Conservation (phyloP, 2,113 vertebrate genomes). For the Stomatorhinus ivindoensis region DNA sequence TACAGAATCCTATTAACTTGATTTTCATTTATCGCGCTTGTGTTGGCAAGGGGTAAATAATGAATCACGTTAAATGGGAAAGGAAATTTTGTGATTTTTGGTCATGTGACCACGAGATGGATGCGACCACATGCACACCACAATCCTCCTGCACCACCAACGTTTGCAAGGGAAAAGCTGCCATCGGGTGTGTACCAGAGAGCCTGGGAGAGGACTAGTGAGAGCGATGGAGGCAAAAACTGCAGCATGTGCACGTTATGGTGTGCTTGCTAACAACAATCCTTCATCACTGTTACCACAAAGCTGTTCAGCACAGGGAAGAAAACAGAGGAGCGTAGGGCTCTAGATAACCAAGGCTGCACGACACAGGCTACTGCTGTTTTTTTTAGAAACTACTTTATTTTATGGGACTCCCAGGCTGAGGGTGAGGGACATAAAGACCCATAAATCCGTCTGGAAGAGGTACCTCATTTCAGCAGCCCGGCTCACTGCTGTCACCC, state of each 20-base stretch:
- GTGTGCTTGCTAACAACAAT: slow-evolving; percentile 32
- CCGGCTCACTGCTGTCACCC: not conserved
- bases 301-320: slow-evolving; percentile 26
- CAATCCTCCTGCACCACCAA: not conserved
- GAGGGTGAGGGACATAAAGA: not conserved
- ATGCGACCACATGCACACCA: not conserved
- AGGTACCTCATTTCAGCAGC: slow-evolving; percentile 20
- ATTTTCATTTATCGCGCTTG: not conserved
- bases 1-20: not conserved
- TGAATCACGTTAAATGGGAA: not conserved
- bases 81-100: not conserved
- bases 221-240: not conserved
- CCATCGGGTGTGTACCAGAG: not conserved
- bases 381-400: slow-evolving; percentile 42
- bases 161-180: not conserved
- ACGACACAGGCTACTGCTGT: slow-evolving; percentile 34
- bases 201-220: not conserved
- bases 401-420: slow-evolving; percentile 35
- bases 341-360: slow-evolving; percentile 35
- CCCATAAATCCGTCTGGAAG: slow-evolving; percentile 14
- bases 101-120: not conserved
- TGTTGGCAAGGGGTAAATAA: not conserved
- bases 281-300: slow-evolving; percentile 39
- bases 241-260: not conserved
- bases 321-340: slow-evolving; percentile 7